Evolutionary conservation across 2,888 invertebrate genomes (phyloP), one percentile per base, ranked within the genome.

Genomic region (Aporophyla nigra): DNA sequence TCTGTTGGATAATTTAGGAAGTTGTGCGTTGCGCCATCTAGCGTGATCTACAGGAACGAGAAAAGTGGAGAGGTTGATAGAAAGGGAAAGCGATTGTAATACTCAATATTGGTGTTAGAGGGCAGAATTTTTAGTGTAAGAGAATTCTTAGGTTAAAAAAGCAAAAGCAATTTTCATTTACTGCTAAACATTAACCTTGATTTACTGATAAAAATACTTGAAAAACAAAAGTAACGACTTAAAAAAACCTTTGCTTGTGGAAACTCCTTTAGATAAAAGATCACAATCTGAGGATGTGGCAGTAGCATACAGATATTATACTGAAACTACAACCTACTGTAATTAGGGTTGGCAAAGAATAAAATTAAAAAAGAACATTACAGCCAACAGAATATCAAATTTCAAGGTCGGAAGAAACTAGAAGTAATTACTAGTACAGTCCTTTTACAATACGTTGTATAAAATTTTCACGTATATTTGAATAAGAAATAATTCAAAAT

Each of bases 41-140:
- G 69, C 59, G 78, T 66, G 62, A 70, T 73, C 67, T 69, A 77
- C 2, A 40, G 27, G 24, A 74, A 82, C 76, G 49, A 10, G 43
- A 46, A 46, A 46, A 10, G 43, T 10, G 10, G 43, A 46, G 43
- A 46, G 43, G 43, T 69, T 16, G 5, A 67, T 67, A 58, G 54
- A 80, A 82, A 76, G 56, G 51, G 69, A 81, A 86, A 81, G 74
- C 65, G 6, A 9, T 58, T 74, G 24, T 77, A 40, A 49, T 83
- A 53, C 9, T 43, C 49, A 58, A 68, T 72, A 71, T 78, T 85
- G 90, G 90, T 71, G 78, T 75, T 85, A 92, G 92, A 86, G 88
- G 91, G 89, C 90, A 78, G 63, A 86, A 73, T 19, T 71, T 19
- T 40, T 33, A 33, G 33, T 33, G 33, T 33, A 33, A 33, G 14